Evolutionary conservation across 2,797 vertebrate genomes (phyloP).

Genomic region (Lepilemur ruficaudatus): DNA sequence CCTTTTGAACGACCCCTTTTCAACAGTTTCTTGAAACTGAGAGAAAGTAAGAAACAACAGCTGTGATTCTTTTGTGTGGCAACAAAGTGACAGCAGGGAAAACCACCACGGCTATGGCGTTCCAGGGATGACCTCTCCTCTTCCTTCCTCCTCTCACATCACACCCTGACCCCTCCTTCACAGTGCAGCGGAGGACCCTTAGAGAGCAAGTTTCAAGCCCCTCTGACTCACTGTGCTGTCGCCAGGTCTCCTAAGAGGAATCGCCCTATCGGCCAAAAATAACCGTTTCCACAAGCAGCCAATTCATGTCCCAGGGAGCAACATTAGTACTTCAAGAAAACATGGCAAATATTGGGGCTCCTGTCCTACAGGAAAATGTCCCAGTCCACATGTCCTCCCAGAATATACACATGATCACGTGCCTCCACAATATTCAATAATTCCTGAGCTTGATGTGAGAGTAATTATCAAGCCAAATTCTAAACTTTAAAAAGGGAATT

Average conservation of each 20-base stretch:
- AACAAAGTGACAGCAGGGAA: neutral
- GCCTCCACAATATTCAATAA: neutral
- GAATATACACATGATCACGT: neutral
- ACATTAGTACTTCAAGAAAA: neutral
- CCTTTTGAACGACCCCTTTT: no score
- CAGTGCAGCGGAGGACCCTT: neutral
- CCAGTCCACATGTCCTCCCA: neutral
- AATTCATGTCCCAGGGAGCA: neutral
- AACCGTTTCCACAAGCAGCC: neutral
- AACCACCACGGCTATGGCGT: no score
- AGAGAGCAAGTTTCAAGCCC: neutral
- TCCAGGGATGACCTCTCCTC: no score
- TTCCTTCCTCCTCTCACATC: neutral
- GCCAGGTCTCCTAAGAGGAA: neutral
- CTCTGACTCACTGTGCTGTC: neutral
- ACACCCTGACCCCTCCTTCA: fast-evolving
- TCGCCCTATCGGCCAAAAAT: neutral
- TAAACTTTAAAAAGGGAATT: neutral
- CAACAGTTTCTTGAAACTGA: neutral
- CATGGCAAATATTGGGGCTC: fast-evolving
- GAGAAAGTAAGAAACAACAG: no score
- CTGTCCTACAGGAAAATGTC: neutral
- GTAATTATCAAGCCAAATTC: neutral
- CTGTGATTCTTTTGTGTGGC: neutral
- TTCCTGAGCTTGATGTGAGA: neutral